Evolutionary conservation across 2,113 vertebrate genomes (phyloP).

Genomic region (Etheostoma spectabile): DNA sequence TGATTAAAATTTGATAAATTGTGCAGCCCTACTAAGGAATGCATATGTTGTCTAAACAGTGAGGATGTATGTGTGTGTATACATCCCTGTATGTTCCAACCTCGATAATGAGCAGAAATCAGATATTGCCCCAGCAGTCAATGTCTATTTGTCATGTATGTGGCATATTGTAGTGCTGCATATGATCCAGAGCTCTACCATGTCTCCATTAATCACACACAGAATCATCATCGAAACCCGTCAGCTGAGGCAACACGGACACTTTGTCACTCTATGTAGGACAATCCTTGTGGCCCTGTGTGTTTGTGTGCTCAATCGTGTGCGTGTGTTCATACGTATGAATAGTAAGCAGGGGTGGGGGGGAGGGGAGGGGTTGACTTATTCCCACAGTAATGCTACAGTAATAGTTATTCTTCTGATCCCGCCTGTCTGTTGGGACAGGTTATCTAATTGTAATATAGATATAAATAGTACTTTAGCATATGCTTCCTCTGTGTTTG

Average conservation of each 20-base stretch:
- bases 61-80: neutral
- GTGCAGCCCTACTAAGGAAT: neutral
- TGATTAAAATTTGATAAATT: no score
- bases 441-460: no score
- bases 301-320: neutral
- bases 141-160: slow-evolving; percentile 35
- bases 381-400: neutral
- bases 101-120: slow-evolving; percentile 34
- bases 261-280: slow-evolving; percentile 37
- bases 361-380: neutral
- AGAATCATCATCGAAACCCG: slow-evolving; percentile 38
- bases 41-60: neutral
- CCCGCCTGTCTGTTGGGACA: neutral
- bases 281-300: slow-evolving; percentile 8
- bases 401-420: neutral
- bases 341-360: neutral
- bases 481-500: no score
- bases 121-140: slow-evolving; percentile 20
- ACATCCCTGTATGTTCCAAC: neutral
- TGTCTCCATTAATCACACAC: slow-evolving; percentile 50
- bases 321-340: neutral
- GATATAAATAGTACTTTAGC: no score
- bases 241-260: slow-evolving; percentile 27
- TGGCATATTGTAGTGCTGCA: slow-evolving; percentile 18
- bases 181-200: slow-evolving; percentile 26